A percentile compares a stretch with the other conserved stretches of the same genome.
phyloP scores from a whole-genome alignment of 2,113 vertebrate genomes.

The Willisornis vidua region DNA sequence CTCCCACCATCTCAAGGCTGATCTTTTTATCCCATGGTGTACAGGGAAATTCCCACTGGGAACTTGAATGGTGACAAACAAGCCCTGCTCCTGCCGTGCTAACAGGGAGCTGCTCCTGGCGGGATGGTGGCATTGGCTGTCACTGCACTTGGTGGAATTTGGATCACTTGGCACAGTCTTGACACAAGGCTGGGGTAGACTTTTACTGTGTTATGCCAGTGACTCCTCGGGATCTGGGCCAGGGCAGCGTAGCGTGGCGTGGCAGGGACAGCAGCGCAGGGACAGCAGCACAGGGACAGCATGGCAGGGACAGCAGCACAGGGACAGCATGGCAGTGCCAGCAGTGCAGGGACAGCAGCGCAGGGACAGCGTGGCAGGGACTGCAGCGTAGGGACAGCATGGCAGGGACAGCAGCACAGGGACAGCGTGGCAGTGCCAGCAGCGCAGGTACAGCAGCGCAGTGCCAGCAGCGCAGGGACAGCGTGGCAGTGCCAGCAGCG shows the following conservation, averaged over 20 bases:
- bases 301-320: too few species aligned
- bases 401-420: too few species aligned
- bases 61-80: background rate
- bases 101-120: background rate
- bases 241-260: background rate
- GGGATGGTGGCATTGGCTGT: background rate
- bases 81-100: accelerated
- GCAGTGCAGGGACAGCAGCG: too few species aligned
- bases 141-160: background rate
- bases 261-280: background rate
- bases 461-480: too few species aligned
- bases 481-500: too few species aligned
- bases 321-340: too few species aligned
- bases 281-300: too few species aligned
- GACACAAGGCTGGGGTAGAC: background rate
- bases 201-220: background rate
- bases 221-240: background rate
- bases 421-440: too few species aligned
- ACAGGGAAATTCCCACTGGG: background rate
- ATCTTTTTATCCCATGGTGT: background rate
- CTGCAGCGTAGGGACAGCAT: too few species aligned
- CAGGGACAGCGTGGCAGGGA: too few species aligned
- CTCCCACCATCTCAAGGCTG: background rate
- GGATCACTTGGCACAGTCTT: background rate
- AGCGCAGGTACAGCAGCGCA: too few species aligned